A percentile compares a stretch with the other conserved stretches of the same genome.
These are phyloP conservation scores for Pseudomyrmex dendroicus DNA, from an alignment of 1,140 invertebrate species.

Conservation along the genomic window DNA sequence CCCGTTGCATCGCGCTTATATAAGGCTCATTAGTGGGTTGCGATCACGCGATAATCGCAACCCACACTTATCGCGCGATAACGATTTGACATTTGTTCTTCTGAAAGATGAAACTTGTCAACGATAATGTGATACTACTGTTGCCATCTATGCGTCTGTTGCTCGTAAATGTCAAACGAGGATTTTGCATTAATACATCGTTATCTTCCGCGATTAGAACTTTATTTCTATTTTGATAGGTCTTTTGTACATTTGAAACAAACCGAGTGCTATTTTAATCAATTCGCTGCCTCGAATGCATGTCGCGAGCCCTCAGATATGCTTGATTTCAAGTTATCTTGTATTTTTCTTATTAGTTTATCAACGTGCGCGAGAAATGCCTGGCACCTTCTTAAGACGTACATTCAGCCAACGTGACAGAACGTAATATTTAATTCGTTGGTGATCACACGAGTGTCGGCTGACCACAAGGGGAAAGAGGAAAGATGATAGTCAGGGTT, in stretches of 20 bases:
- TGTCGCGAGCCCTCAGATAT: not conserved
- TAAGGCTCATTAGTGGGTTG: constrained; percentile 54
- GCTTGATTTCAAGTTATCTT: too few relatives aligned
- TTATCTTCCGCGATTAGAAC: not conserved
- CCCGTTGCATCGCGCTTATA: constrained; percentile 62
- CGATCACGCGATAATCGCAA: constrained; percentile 28
- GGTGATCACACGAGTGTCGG: constrained; percentile 33
- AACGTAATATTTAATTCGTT: constrained; percentile 67
- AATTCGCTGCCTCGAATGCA: not conserved
- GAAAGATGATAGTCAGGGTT: constrained; percentile 26
- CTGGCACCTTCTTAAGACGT: not conserved
- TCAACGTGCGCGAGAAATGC: not conserved
- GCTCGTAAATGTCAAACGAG: not conserved
- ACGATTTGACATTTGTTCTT: too few relatives aligned
- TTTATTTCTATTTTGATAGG: not conserved
- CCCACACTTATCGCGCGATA: too few relatives aligned
- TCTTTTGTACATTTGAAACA: constrained; percentile 1
- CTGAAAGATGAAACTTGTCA: too few relatives aligned
- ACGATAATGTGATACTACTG: too few relatives aligned
- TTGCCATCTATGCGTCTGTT: too few relatives aligned
- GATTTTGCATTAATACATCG: too few relatives aligned
- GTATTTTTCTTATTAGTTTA: not conserved
- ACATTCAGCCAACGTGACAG: not conserved
- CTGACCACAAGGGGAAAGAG: constrained; percentile 49
- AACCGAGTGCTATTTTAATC: not conserved